phyloP scores from a whole-genome alignment of 2,113 vertebrate species.

The Alces alces region DNA sequence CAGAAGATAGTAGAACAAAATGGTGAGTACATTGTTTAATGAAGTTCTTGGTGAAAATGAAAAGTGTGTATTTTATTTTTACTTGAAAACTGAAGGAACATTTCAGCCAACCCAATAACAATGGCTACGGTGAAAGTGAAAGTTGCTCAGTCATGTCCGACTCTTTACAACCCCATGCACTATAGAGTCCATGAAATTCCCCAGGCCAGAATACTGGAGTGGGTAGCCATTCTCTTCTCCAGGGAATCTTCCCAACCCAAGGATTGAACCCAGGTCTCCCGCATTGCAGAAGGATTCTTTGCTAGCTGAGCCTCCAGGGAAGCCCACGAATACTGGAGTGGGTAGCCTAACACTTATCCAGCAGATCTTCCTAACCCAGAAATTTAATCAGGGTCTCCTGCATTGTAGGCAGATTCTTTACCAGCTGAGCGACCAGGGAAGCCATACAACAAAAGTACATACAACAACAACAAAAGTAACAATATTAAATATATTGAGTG shows the following conservation, averaged over 20 bases:
- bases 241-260: background rate
- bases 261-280: background rate
- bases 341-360: background rate
- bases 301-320: background rate
- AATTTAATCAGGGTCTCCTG: background rate
- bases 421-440: background rate
- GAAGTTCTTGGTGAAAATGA: background rate
- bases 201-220: background rate
- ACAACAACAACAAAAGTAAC: background rate
- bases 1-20: background rate
- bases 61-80: background rate
- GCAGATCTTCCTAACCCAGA: background rate
- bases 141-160: background rate
- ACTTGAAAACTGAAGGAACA: background rate
- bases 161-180: background rate
- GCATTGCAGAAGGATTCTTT: background rate
- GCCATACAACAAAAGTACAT: background rate
- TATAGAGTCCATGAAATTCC: background rate
- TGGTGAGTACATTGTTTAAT: background rate
- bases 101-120: background rate
- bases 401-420: background rate
- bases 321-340: background rate
- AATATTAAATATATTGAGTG: background rate
- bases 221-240: background rate
- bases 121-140: background rate